Percentiles rank a stretch among this genome's conserved stretches.
Evolutionary conservation across 2,113 vertebrate genomes (phyloP).

Genomic region (Gymnogyps californianus): DNA sequence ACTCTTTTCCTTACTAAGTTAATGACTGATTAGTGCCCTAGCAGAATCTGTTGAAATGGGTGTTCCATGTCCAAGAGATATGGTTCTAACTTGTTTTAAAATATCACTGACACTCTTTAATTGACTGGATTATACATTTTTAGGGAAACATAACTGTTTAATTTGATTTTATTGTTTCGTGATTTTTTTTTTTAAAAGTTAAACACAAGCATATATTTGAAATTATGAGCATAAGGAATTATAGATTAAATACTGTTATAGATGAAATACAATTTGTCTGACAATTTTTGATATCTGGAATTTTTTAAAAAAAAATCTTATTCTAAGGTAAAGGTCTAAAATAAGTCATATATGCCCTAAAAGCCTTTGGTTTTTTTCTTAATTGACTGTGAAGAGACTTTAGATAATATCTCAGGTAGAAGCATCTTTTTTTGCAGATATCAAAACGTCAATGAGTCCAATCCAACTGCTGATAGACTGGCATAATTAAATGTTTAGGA

Average conservation of each 20-base stretch:
- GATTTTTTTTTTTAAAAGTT: neutral
- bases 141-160: neutral
- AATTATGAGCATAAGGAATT: neutral
- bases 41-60: neutral
- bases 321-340: neutral
- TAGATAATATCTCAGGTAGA: neutral
- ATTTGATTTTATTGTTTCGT: neutral
- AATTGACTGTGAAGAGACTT: neutral
- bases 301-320: neutral
- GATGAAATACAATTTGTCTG: neutral
- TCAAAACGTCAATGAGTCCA: neutral
- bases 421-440: neutral
- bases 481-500: neutral
- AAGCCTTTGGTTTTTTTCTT: fast-evolving
- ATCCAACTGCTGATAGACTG: neutral
- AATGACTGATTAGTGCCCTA: neutral
- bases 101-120: neutral
- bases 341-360: neutral
- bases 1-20: neutral
- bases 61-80: neutral
- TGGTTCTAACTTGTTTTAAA: neutral
- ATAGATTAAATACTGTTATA: neutral
- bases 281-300: neutral
- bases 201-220: neutral
- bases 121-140: neutral